Evolutionary conservation across 2,797 vertebrate species (phyloP), one percentile per base, ranked within the genome.

Genomic region (Vireo griseus): DNA sequence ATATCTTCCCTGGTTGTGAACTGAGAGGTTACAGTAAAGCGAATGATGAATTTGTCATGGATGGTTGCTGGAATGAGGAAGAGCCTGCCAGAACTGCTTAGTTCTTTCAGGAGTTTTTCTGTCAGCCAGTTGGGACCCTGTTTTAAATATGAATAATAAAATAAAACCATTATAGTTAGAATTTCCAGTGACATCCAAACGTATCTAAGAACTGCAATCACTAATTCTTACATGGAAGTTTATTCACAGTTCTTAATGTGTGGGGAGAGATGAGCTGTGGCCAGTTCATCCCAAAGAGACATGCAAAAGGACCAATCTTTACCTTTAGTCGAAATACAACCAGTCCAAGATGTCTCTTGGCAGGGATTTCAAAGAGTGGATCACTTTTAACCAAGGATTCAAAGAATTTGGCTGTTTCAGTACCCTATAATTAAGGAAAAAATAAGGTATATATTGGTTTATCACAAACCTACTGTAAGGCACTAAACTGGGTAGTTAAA

Each of bases 271-370:
- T 45, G 22, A 90, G 33, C 51, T 90, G 45, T 52, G n/a, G 39
- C 76, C 54, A 88, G 11, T 68, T 85, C 11, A 69, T 55, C 78
- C 26, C 37, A 62, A 68, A 71, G 48, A 80, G 42, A 83, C 2
- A 3, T 11, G 25, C 25, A 69, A 76, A 85, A 39, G 13, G 45
- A 16, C 25, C 25, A 26, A 3, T 37, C 37, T 63, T 97, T 98
- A 98, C 99, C 97, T 99, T 99, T 69, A 99, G 97, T 86, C 99
- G 98, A 96, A 99, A 99, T 75, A 99, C 99, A 80, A 99, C 99
- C 89, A 99, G 96, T 68, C 99, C 99, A 15, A 99, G 98, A 95
- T 99, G 98, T 75, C 99, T 98, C 96, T 99, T 97, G 35, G 98
- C 99, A 89, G 99, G 99, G 96, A 99, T 97, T 97, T 99, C 99